These are phyloP conservation scores for Lamprotornis superbus DNA, from an alignment of 2,113 vertebrate genomes.

Conservation along the genomic window DNA sequence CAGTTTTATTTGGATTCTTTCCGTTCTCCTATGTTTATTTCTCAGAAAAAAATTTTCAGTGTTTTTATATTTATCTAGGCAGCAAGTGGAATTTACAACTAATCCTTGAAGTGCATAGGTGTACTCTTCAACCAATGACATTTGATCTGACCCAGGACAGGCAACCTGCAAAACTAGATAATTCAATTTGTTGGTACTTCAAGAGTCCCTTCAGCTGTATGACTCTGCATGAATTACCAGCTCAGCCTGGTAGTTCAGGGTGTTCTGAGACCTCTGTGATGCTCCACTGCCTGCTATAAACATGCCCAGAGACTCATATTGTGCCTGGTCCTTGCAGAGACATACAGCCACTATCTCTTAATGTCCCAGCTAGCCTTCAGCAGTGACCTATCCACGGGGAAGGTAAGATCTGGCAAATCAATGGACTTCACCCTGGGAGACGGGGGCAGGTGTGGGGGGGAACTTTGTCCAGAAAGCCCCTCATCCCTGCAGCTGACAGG, in stretches of 20 bases:
- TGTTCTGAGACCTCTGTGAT: neutral
- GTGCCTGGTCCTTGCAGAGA: neutral
- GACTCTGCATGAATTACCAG: neutral
- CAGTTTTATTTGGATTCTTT: neutral
- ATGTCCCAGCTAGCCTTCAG: neutral
- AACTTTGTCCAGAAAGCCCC: neutral
- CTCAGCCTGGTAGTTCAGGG: neutral
- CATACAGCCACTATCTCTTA: neutral
- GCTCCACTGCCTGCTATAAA: neutral
- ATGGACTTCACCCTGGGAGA: neutral
- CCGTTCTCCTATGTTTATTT: accelerated
- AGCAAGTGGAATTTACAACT: neutral
- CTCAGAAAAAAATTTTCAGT: neutral
- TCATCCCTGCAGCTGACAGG: neutral
- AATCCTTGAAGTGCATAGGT: neutral
- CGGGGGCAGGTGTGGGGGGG: neutral
- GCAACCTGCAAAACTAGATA: neutral
- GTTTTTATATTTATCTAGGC: neutral
- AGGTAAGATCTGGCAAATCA: neutral
- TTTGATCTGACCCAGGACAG: neutral
- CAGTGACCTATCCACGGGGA: neutral
- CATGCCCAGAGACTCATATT: neutral
- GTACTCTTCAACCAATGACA: neutral
- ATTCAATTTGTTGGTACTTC: neutral
- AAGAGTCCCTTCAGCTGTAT: neutral